Base-by-base conservation (phyloP, 2,888 invertebrate genomes). In the Eustalomyia histrio region DNA sequence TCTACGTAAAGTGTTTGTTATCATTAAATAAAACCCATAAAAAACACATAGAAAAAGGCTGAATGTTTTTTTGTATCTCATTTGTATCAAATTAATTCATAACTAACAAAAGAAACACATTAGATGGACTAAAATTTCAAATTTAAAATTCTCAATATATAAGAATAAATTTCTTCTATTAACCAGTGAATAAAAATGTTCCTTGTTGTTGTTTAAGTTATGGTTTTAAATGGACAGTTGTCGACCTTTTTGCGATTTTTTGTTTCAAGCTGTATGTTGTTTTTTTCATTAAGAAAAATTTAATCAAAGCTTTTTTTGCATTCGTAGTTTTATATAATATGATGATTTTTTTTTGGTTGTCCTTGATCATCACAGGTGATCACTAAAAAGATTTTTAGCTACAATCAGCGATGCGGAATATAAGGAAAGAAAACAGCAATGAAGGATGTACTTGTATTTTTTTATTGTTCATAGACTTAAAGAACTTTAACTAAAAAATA, bases 281-380 rank as follows among this genome's bases (percentile, higher is more conserved):
- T 1, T 17, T 29, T 52, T 69, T 39, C 4, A 71, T 57, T 12
- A 43, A 58, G 24, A 10, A 58, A 16, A 58, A 55, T 14, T 16
- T 16, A 33, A 10, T 10, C 24, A 64, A 60, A 53, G 10, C 53
- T n/a, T n/a, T n/a, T n/a, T n/a, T n/a, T n/a, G n/a, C n/a, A n/a
- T n/a, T 64, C 69, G 33, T 43, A 47, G 63, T 63, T 61, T 50
- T 24, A 76, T 55, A 71, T 52, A 71, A 64, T 64, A 21, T 12
- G 47, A 64, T 47, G 53, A 50, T 73, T 63, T 35, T 76, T n/a
- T 65, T 57, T 76, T 57, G 67, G 50, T 60, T 80, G 80, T 83
- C 82, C 80, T 83, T 83, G 83, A 79, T 68, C 65, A 12, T 53
- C 43, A 60, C 78, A 65, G 76, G 61, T 47, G 74, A 74, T 72